These are phyloP conservation scores for Pseudachorutes palmiensis DNA, from an alignment of 1,140 invertebrate species.

Conservation along the genomic window DNA sequence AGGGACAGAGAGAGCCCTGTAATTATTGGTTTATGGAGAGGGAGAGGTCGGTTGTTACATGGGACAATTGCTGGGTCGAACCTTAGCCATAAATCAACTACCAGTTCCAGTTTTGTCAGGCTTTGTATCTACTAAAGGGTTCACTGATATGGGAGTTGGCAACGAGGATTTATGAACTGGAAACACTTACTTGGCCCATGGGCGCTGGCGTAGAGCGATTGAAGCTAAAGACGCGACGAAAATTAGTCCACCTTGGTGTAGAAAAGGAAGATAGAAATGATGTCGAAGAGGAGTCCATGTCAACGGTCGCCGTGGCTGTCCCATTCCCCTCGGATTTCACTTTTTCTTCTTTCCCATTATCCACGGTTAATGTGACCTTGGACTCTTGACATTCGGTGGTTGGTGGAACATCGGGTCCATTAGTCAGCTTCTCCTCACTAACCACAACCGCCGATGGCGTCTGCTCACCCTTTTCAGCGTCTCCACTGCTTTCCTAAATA, in stretches of 20 bases:
- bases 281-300: neutral
- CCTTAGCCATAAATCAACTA: neutral
- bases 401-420: too few species aligned
- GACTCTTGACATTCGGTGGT: too few species aligned
- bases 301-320: neutral
- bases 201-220: constrained; percentile 18
- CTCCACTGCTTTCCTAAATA: too few species aligned
- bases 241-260: constrained; percentile 21
- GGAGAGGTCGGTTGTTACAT: neutral
- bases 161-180: neutral
- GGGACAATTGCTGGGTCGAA: too few species aligned
- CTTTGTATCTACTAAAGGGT: neutral
- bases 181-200: neutral
- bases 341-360: neutral
- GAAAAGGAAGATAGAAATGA: constrained; percentile 21
- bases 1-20: neutral
- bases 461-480: too few species aligned
- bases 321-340: too few species aligned
- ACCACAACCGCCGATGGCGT: too few species aligned
- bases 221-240: constrained; percentile 22
- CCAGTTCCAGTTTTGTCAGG: neutral
- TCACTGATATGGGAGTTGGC: neutral
- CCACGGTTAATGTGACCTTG: too few species aligned
- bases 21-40: neutral
- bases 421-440: too few species aligned